Evolutionary conservation across 2,797 vertebrate genomes (phyloP), one percentile per base, ranked within the genome.

Genomic region (Apogon hyalosoma): DNA sequence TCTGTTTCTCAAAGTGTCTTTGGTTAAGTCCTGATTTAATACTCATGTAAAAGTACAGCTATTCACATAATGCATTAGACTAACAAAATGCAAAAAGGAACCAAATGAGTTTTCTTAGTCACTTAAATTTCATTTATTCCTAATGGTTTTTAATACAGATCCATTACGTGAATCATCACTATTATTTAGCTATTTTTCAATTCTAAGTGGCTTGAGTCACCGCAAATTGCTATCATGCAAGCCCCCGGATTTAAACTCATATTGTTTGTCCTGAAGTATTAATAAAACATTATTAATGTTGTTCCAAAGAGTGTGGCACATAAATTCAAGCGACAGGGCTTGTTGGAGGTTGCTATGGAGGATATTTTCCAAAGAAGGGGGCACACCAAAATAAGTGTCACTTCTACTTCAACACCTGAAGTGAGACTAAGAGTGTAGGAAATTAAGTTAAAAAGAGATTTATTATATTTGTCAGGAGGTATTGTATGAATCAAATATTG

Each of bases 141-240:
- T 21, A 4, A 5, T 13, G 8, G 36, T 13, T 55, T 49, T 31
- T n/a, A n/a, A 53, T 21, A 43, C 3, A 43, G 12, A 18, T 53
- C 24, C 6, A 28, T 69, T 8, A 16, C 8, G 55, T 56, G 45
- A 42, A 33, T 67, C 40, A 2, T 67, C 36, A 31, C 15, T 15
- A 18, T 52, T 40, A 60, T 53, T 53, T 28, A 15, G 21, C 10
- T 41, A 54, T 48, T 33, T 53, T 47, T 28, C 14, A 36, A 36
- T 36, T 36, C 33, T 36, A 36, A 15, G 33, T 39, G 33, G 42
- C 42, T 42, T 33, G 31, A 53, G 13, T 53, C 19, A 19, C 49
- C 13, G 14, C 12, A 60, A 36, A 36, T 36, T 36, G 33, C 33
- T 36, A 41, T 47, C 6, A 39, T 10, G 40, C 19, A 46, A 1